Base-by-base conservation (phyloP, 1,140 invertebrate species). In the Papilio machaon region DNA sequence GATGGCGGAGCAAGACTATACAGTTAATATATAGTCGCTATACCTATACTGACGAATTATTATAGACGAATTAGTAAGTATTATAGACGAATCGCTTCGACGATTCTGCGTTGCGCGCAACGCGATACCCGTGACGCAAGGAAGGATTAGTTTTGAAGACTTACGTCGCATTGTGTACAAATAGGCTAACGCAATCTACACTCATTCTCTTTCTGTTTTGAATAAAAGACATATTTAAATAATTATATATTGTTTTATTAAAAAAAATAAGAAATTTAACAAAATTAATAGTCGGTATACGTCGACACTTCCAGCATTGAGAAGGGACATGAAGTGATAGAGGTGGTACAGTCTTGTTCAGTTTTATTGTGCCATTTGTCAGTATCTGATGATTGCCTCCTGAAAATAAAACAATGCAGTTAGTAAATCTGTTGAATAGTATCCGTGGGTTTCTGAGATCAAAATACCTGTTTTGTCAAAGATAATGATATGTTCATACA, bases 311-410 rank as follows among this genome's bases (percentile, higher is more conserved):
- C 87, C 0, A 94, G 83, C 35, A 92, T 74, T 4, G 92, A 93
- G 54, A 94, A 91, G 1, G 92, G 91, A 52, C 92, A 94, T 8
- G 77, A 58, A 8, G 79, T 70, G 11, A 87, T 86, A 2, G 91
- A 91, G 19, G 75, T 4, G 75, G 79, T 58, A 80, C 92, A 94
- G 15, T 90, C 90, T 81, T 89, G 85, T 54, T 81, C 46, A 5
- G 89, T 88, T 15, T 82, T 80, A 17, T 89, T 86, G 80, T 93
- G 89, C 92, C 92, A 94, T 84, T 85, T 90, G 15, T 90, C 89
- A 2, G 89, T 93, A 0, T 82, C 84, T 43, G 89, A 85, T 13
- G 90, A 91, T 75, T 90, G 82, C 23, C 83, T 82, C 49, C 92
- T 94, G 88, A 78, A 90, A 90, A 23, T 30, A 82, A 64, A 9